phyloP scores from a whole-genome alignment of 2,113 vertebrate genomes.

The Sprattus sprattus region DNA sequence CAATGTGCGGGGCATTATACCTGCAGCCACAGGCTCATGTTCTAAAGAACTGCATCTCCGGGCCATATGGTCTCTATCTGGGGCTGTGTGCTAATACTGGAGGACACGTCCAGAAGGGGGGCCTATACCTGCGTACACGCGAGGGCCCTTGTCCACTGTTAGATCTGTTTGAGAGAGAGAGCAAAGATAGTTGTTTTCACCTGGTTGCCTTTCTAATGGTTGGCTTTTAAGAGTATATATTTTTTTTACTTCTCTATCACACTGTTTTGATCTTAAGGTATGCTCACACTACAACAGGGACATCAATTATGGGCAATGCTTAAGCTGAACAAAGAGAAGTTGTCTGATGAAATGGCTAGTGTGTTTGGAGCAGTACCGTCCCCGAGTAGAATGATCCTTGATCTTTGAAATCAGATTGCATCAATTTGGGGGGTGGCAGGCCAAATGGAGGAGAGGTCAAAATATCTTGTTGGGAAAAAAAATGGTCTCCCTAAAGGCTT shows the following conservation, averaged over 20 bases:
- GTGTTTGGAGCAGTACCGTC: not conserved
- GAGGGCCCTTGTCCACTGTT: not conserved
- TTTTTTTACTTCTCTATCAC: not conserved
- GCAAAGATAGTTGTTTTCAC: not conserved
- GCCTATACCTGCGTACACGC: constrained; percentile 9
- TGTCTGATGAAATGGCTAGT: not conserved
- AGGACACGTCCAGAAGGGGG: constrained; percentile 23
- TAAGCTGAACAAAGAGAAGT: not conserved
- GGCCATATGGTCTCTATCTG: constrained; percentile 40
- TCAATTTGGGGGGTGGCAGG: not conserved
- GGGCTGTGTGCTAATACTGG: constrained; percentile 17
- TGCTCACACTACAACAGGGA: not conserved
- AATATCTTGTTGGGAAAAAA: not conserved
- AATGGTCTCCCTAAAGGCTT: not conserved
- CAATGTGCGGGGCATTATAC: constrained; percentile 44
- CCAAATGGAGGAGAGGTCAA: not conserved
- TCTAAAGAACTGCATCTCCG: constrained; percentile 26
- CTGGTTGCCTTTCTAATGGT: not conserved
- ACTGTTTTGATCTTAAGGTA: not conserved
- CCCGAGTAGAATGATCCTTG: not conserved
- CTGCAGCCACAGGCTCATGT: constrained; percentile 33
- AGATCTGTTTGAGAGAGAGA: not conserved
- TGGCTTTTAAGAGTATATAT: not conserved
- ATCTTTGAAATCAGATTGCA: constrained; percentile 14
- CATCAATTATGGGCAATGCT: not conserved